These are phyloP conservation scores for Lordiphosa collinella DNA, from an alignment of 1,140 invertebrate species.

Conservation along the genomic window DNA sequence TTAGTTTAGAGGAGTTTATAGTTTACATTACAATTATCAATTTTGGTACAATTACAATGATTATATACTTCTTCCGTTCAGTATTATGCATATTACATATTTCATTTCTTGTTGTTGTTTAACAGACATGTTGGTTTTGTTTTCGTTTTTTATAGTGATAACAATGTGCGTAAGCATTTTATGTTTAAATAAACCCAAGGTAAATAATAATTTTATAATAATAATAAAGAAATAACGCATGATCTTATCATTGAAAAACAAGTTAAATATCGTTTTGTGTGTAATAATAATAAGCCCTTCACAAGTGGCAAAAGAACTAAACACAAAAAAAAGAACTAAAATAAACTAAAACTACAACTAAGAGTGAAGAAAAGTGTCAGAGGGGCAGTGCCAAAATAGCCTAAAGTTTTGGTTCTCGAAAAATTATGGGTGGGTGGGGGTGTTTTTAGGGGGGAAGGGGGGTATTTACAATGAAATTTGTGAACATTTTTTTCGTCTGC, in stretches of 20 bases:
- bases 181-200: slow-evolving; percentile 21
- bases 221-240: slow-evolving; percentile 22
- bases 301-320: background rate
- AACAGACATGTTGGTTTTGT: slow-evolving; percentile 30
- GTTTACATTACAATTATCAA: slow-evolving; percentile 71
- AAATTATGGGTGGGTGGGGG: too few species aligned
- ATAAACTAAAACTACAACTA: background rate
- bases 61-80: slow-evolving; percentile 30
- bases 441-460: too few species aligned
- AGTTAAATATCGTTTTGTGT: background rate
- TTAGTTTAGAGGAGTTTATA: slow-evolving; percentile 63
- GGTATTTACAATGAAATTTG: too few species aligned
- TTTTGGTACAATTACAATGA: slow-evolving; percentile 67
- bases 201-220: slow-evolving; percentile 6
- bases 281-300: background rate
- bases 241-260: slow-evolving; percentile 6
- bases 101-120: slow-evolving; percentile 27
- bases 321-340: background rate
- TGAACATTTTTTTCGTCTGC: too few species aligned
- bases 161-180: slow-evolving; percentile 40
- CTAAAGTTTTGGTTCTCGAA: too few species aligned
- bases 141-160: slow-evolving; percentile 47
- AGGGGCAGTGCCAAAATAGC: too few species aligned
- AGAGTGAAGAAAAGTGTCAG: too few species aligned
- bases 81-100: slow-evolving; percentile 42